Conservation (phyloP, 2,113 vertebrate genomes). For the Pterocles orientalis region DNA sequence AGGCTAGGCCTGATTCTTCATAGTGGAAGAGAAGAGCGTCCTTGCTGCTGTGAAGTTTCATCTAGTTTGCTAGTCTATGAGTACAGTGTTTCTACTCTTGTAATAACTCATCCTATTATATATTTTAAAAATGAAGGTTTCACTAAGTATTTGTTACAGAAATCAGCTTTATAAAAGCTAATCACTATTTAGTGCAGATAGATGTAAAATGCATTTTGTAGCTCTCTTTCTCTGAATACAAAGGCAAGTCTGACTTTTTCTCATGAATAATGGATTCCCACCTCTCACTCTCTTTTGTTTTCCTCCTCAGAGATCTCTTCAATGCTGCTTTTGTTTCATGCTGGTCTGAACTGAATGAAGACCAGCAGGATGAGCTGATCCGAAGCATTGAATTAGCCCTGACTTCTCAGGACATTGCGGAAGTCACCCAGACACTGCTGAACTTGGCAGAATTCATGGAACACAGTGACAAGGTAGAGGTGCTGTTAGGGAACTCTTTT, state of each 20-base stretch:
- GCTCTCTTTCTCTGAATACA: neutral
- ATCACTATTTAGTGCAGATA: neutral
- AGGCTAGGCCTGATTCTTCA: neutral
- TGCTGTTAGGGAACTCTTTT: neutral
- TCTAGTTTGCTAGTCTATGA: neutral
- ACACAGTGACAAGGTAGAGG: conserved; percentile 95
- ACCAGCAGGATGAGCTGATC: conserved; percentile 98
- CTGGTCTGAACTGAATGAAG: conserved; percentile 97
- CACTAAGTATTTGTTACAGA: neutral
- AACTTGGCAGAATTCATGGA: conserved; percentile 99
- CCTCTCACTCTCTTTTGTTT: neutral
- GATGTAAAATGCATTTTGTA: neutral
- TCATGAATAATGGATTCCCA: neutral
- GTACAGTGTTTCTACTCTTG: neutral
- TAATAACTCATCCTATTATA: neutral
- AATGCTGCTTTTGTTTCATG: conserved; percentile 98
- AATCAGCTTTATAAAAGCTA: neutral
- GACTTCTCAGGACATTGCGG: conserved; percentile 96
- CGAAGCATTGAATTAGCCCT: conserved; percentile 95
- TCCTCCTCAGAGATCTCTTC: conserved; percentile 88
- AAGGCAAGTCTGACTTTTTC: neutral
- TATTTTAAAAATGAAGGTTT: neutral
- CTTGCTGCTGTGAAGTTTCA: neutral
- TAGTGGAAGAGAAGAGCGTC: neutral
- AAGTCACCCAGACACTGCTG: conserved; percentile 96